These are phyloP conservation scores for Elymnias hypermnestra DNA, from an alignment of 1,140 invertebrate species.

Conservation along the genomic window DNA sequence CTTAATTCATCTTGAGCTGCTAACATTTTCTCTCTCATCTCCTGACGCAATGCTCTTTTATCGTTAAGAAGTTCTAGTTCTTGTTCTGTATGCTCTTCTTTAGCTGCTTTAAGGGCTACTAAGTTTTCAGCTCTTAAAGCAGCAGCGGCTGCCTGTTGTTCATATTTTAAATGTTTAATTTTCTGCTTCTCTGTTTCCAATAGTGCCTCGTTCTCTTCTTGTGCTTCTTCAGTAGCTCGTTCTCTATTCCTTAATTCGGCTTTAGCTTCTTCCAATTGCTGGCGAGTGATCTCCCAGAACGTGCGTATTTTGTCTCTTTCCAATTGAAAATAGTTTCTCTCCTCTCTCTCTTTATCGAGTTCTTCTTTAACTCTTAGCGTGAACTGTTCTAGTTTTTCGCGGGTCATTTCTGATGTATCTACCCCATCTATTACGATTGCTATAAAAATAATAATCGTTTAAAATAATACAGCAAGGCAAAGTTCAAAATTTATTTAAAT, in stretches of 20 bases:
- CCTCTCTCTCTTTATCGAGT: slow-evolving; percentile 94
- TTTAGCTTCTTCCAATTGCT: slow-evolving; percentile 88
- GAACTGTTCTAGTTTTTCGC: slow-evolving; percentile 94
- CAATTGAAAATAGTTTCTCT: slow-evolving; percentile 96
- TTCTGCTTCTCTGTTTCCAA: slow-evolving; percentile 94
- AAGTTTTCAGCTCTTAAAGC: slow-evolving; percentile 80
- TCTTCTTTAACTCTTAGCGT: slow-evolving; percentile 92
- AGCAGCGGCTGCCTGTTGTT: slow-evolving; percentile 90
- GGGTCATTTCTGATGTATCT: slow-evolving; percentile 93
- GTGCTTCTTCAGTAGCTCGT: slow-evolving; percentile 89
- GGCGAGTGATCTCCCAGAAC: slow-evolving; percentile 92
- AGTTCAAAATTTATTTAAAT: no score
- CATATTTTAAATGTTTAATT: slow-evolving; percentile 94
- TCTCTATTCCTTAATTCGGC: slow-evolving; percentile 89
- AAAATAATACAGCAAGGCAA: no score
- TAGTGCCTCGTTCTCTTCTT: slow-evolving; percentile 91
- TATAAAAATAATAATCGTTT: slow-evolving; percentile 32
- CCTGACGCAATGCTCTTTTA: slow-evolving; percentile 84
- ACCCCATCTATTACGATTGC: slow-evolving; percentile 90
- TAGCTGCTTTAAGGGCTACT: slow-evolving; percentile 64
- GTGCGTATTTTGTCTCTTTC: slow-evolving; percentile 95
- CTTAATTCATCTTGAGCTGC: slow-evolving; percentile 76
- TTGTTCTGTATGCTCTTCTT: slow-evolving; percentile 80
- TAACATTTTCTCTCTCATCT: slow-evolving; percentile 84
- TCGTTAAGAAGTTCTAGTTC: slow-evolving; percentile 87